Percentiles rank a stretch among this genome's conserved stretches.
Conservation (phyloP, 23 tunicate genomes). For the Pegea sp. region DNA sequence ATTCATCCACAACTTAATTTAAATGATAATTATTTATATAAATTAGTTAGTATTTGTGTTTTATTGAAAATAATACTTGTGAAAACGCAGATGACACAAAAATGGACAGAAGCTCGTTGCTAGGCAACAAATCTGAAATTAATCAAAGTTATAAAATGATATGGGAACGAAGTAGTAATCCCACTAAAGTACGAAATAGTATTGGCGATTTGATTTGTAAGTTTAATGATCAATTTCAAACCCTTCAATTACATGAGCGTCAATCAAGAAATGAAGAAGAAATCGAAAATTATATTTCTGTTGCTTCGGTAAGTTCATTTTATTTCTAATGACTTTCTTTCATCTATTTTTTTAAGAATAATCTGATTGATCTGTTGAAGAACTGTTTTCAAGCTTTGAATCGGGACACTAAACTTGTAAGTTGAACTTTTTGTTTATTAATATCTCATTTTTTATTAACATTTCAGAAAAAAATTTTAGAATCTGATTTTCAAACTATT, state of each 20-base stretch:
- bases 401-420: conserved; percentile 22
- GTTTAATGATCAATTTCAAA: background rate
- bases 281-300: too few species aligned
- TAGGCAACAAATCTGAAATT: too few species aligned
- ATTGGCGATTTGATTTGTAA: background rate
- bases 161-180: background rate
- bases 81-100: too few species aligned
- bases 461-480: conserved; percentile 22
- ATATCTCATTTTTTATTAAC: background rate
- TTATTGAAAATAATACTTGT: too few species aligned
- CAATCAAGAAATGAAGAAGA: too few species aligned
- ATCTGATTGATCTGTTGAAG: conserved; percentile 1
- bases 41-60: background rate
- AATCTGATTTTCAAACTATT: conserved; percentile 1
- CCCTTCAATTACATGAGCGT: too few species aligned
- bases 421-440: background rate
- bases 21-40: conserved; percentile 1
- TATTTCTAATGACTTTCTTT: too few species aligned
- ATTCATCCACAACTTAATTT: too few species aligned
- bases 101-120: too few species aligned
- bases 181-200: background rate
- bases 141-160: too few species aligned
- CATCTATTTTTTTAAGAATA: conserved; percentile 10
- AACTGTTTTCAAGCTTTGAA: conserved; percentile 6
- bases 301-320: too few species aligned